A percentile compares a stretch with the other conserved stretches of the same genome.
Evolutionary conservation across 2,888 invertebrate species (phyloP).

Genomic region (Pedicia rivosa): DNA sequence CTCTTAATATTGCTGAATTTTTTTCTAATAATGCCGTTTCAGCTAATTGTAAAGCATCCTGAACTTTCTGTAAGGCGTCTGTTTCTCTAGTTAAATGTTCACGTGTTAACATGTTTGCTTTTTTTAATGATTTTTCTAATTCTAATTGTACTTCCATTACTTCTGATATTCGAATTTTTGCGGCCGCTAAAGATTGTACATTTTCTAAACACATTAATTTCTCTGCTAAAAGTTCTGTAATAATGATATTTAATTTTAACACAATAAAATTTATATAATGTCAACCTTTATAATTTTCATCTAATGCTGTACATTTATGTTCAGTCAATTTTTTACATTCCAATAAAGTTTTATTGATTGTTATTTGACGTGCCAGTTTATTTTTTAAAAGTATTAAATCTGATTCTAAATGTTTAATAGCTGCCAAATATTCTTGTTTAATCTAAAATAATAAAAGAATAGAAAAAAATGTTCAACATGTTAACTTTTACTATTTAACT

Average conservation of each 20-base stretch:
- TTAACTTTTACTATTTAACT: neutral
- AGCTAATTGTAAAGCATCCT: slow-evolving; percentile 38
- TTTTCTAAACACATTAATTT: slow-evolving; percentile 16
- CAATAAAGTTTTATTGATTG: slow-evolving; percentile 15
- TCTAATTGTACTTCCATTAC: slow-evolving; percentile 18
- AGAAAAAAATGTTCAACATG: neutral
- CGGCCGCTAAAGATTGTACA: slow-evolving; percentile 16
- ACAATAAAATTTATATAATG: neutral
- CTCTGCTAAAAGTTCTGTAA: slow-evolving; percentile 9
- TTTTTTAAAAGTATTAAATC: slow-evolving; percentile 23
- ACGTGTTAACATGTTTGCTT: slow-evolving; percentile 27
- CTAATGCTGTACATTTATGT: slow-evolving; percentile 15
- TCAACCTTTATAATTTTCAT: slow-evolving; percentile 16
- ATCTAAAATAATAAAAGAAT: slow-evolving; percentile 20
- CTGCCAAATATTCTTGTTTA: slow-evolving; percentile 33
- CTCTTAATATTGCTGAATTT: slow-evolving; percentile 34
- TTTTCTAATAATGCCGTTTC: slow-evolving; percentile 40
- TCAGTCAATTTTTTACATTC: slow-evolving; percentile 16
- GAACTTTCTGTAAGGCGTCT: slow-evolving; percentile 36
- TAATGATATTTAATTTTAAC: slow-evolving; percentile 8
- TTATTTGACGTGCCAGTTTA: slow-evolving; percentile 16
- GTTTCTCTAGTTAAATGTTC: slow-evolving; percentile 31
- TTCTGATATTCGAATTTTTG: slow-evolving; percentile 20
- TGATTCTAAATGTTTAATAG: slow-evolving; percentile 37
- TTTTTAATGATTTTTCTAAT: slow-evolving; percentile 29